phyloP scores from a whole-genome alignment of 2,797 vertebrate genomes.

The Schizopygopsis pylzovi region DNA sequence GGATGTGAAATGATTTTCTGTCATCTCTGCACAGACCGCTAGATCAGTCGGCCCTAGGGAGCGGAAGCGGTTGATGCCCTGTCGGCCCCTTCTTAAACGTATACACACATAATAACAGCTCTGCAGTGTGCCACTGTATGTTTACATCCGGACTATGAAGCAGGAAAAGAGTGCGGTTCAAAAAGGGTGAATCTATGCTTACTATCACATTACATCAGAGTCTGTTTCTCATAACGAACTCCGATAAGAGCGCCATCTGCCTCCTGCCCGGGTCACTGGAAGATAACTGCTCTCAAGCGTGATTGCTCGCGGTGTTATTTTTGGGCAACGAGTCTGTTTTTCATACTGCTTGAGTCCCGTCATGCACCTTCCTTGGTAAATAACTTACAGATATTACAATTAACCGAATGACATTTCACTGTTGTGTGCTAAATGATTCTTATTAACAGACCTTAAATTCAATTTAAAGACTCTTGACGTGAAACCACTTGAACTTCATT shows the following conservation, averaged over 20 bases:
- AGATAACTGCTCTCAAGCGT: conserved; percentile 32
- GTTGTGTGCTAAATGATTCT: conserved; percentile 54
- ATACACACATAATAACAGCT: conserved; percentile 25
- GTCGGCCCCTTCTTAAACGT: neutral
- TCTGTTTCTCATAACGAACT: conserved; percentile 37
- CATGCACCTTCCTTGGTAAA: conserved; percentile 45
- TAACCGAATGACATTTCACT: conserved; percentile 56
- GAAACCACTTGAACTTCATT: conserved; percentile 54
- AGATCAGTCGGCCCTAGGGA: conserved; percentile 49
- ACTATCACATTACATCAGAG: conserved; percentile 45
- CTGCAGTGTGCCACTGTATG: conserved; percentile 44
- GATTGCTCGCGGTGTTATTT: conserved; percentile 12
- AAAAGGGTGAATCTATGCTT: conserved; percentile 16
- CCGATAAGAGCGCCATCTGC: conserved; percentile 47
- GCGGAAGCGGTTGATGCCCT: conserved; percentile 24
- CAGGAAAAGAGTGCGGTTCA: conserved; percentile 23
- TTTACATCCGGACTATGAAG: conserved; percentile 51
- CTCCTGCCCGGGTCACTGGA: conserved; percentile 38
- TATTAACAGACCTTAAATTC: conserved; percentile 62
- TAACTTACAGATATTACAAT: conserved; percentile 26
- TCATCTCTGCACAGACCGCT: conserved; percentile 52
- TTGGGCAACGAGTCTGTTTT: conserved; percentile 32
- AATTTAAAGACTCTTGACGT: conserved; percentile 58
- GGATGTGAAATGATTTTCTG: conserved; percentile 69
- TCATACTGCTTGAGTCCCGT: conserved; percentile 60